Percentiles rank a stretch among this genome's conserved stretches.
Conservation (phyloP, 2,113 vertebrate genomes). For the Macaca fascicularis region T2T-MFA8v1.1 NC_088381.1:164133001-164133500, state of each 20-base stretch:
- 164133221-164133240: not conserved
- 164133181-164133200: too few species aligned
- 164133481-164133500: not conserved
- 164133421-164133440: fast-evolving
- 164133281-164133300: not conserved
- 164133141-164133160: too few species aligned
- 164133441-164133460: fast-evolving
- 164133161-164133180: too few species aligned
- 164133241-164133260: not conserved
- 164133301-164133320: not conserved
- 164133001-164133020: too few species aligned
- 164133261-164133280: not conserved
- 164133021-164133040: too few species aligned
- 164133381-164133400: not conserved
- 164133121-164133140: too few species aligned
- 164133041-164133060: too few species aligned
- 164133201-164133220: not conserved
- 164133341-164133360: not conserved
- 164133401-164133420: not conserved
- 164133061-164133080: too few species aligned
- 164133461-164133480: not conserved
- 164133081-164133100: too few species aligned
- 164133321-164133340: not conserved
- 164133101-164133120: too few species aligned
- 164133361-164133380: not conserved